Percentiles rank a stretch among this genome's conserved stretches.
phyloP scores from a whole-genome alignment of 2,113 vertebrate genomes.

The Apteryx mantelli region DNA sequence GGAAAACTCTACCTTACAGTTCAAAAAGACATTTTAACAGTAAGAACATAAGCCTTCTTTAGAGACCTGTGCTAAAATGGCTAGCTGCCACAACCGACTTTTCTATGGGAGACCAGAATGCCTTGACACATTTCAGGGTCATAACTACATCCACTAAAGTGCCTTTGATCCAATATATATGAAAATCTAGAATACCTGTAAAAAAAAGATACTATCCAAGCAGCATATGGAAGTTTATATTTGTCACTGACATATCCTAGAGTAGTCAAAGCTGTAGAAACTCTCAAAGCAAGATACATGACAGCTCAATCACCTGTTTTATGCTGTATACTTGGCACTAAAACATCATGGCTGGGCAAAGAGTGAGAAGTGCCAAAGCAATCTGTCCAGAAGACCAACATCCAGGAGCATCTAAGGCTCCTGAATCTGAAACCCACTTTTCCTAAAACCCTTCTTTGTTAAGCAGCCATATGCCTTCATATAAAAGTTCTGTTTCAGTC shows the following conservation, averaged over 20 bases:
- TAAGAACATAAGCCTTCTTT: background rate
- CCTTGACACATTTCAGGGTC: background rate
- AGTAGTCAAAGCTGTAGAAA: background rate
- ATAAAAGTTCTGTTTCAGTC: background rate
- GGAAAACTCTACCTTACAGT: background rate
- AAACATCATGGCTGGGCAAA: background rate
- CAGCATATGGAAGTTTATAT: background rate
- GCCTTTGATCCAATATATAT: background rate
- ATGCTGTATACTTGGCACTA: background rate
- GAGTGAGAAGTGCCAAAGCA: background rate
- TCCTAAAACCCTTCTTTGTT: background rate
- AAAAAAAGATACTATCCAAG: background rate
- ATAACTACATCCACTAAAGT: background rate
- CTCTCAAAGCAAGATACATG: background rate
- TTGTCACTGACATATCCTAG: background rate
- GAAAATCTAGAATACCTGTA: background rate
- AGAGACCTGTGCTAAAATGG: background rate
- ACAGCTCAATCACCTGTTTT: background rate
- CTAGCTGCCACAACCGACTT: background rate
- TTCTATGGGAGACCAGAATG: background rate
- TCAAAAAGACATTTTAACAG: background rate
- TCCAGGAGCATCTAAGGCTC: background rate
- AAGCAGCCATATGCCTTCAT: background rate
- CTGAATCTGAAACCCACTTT: background rate
- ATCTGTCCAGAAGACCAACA: background rate